A percentile compares a stretch with the other conserved stretches of the same genome.
Evolutionary conservation across 2,113 vertebrate genomes (phyloP).

Genomic region (Gnathonemus longibarbis): DNA sequence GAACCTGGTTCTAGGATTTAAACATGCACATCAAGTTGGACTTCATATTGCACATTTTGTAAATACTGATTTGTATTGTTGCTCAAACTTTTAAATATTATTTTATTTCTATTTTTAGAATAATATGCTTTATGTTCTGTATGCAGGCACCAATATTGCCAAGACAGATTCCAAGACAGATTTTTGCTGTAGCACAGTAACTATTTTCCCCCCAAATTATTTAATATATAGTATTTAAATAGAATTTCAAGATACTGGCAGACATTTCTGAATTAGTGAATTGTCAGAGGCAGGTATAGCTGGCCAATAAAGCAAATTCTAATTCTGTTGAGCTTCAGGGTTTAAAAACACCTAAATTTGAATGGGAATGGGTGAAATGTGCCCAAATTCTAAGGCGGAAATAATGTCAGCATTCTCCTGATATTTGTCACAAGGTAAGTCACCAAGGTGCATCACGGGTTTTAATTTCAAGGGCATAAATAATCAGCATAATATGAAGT

Average conservation of each 20-base stretch:
- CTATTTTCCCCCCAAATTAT: too few species aligned
- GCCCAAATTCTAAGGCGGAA: neutral
- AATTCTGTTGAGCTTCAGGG: neutral
- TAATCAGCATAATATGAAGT: neutral
- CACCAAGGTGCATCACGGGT: too few species aligned
- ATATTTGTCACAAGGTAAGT: neutral
- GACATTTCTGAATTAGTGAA: too few species aligned
- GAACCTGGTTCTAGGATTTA: neutral
- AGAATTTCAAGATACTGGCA: too few species aligned
- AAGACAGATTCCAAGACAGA: neutral
- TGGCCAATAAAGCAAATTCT: neutral
- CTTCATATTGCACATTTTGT: neutral
- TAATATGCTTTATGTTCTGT: neutral
- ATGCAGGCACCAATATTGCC: neutral
- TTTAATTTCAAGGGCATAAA: neutral
- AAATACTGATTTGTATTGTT: neutral
- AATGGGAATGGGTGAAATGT: neutral
- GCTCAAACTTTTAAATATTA: neutral
- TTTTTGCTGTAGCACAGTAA: too few species aligned
- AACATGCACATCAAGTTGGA: neutral
- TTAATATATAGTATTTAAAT: too few species aligned
- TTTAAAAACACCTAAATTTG: neutral
- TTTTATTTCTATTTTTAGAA: neutral
- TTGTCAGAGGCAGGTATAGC: neutral
- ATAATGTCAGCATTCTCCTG: neutral